Conservation (phyloP, 2,888 invertebrate species). For the Habrosyne pyritoides region DNA sequence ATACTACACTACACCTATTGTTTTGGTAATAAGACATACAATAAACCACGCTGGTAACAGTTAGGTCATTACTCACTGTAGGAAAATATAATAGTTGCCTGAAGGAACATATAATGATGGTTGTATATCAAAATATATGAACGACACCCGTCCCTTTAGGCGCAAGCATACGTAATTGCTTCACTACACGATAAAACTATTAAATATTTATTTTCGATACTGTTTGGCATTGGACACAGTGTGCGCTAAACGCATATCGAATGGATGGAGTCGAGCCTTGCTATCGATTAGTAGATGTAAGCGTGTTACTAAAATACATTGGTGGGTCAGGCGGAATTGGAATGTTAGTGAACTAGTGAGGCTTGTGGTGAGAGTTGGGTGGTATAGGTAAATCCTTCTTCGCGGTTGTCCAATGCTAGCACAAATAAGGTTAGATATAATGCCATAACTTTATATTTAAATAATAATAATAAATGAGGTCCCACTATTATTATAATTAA, state of each 20-base stretch:
- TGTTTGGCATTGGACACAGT: neutral
- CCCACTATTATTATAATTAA: too few relatives aligned
- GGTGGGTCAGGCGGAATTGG: too few relatives aligned
- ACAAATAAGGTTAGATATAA: too few relatives aligned
- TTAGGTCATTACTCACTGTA: neutral
- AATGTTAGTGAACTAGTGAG: too few relatives aligned
- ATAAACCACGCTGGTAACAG: neutral
- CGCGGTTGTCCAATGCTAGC: too few relatives aligned
- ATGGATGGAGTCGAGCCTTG: neutral
- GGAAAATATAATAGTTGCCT: neutral
- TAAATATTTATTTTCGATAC: neutral
- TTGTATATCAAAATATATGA: conserved; percentile 3
- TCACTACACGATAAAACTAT: neutral
- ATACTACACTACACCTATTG: too few relatives aligned
- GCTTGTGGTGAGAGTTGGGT: too few relatives aligned
- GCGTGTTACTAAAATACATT: neutral
- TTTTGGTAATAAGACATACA: neutral
- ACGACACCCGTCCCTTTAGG: neutral
- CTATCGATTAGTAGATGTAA: neutral
- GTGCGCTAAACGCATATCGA: neutral
- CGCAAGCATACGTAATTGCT: neutral
- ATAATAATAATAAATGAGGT: too few relatives aligned
- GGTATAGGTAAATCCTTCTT: too few relatives aligned
- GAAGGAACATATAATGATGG: conserved; percentile 1
- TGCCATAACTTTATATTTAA: too few relatives aligned